These are phyloP conservation scores for Cerastis rubricosa DNA, from an alignment of 2,888 invertebrate genomes.

Conservation along the genomic window DNA sequence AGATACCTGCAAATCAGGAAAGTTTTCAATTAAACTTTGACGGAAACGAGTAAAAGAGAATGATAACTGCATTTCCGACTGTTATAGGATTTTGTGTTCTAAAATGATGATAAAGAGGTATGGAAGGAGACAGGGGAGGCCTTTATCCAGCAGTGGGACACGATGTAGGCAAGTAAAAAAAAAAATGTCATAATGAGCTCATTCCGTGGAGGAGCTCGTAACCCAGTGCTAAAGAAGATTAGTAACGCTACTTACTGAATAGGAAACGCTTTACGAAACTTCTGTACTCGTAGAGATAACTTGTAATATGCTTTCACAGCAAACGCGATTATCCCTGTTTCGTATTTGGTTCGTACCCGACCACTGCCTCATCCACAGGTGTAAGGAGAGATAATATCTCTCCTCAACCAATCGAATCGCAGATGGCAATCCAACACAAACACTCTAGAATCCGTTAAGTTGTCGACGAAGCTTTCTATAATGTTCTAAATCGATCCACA, in stretches of 20 bases:
- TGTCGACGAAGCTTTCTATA: background rate
- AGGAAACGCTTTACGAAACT: background rate
- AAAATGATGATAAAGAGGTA: no score
- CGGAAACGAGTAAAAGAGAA: background rate
- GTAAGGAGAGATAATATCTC: no score
- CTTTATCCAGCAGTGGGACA: no score
- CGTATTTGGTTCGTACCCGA: constrained; percentile 84
- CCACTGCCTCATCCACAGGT: constrained; percentile 96
- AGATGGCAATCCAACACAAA: constrained; percentile 99
- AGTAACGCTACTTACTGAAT: background rate
- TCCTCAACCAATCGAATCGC: constrained; percentile 97
- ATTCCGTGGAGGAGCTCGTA: no score
- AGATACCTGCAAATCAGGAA: constrained; percentile 89
- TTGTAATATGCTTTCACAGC: no score
- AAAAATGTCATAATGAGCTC: no score
- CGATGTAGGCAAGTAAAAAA: no score
- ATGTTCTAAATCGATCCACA: background rate
- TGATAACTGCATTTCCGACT: background rate
- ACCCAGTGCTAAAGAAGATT: background rate
- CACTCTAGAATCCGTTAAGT: background rate
- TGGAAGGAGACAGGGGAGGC: no score
- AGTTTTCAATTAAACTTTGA: background rate
- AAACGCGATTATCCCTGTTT: no score
- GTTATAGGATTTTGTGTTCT: background rate
- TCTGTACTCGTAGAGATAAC: background rate